Percentiles rank a stretch among this genome's conserved stretches.
Evolutionary conservation across 2,113 vertebrate genomes (phyloP).

Genomic region (Recurvirostra avosetta): DNA sequence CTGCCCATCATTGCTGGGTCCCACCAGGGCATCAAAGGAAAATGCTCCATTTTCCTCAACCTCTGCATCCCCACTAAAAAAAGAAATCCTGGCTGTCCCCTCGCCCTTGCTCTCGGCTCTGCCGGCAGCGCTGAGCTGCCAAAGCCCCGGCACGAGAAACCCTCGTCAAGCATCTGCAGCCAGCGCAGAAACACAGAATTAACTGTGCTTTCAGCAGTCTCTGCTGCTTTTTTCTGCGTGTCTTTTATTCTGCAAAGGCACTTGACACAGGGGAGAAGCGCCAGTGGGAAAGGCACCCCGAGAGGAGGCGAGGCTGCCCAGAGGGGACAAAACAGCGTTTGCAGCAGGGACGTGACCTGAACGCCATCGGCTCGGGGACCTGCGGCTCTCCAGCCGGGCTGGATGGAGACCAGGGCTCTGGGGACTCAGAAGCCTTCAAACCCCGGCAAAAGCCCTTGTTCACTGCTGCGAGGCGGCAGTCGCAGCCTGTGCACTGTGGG

Average conservation of each 20-base stretch:
- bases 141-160: not conserved
- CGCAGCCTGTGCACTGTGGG: rapidly evolving
- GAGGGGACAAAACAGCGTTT: rapidly evolving
- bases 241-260: not conserved
- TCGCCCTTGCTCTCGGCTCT: not conserved
- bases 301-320: not conserved
- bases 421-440: not conserved
- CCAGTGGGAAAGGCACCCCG: not conserved
- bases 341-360: not conserved
- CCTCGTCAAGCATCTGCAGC: slow-evolving; percentile 27
- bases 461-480: no score
- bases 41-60: not conserved
- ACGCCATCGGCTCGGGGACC: rapidly evolving
- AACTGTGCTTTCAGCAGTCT: not conserved
- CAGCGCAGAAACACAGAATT: not conserved
- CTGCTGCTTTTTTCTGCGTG: not conserved
- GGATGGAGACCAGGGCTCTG: not conserved
- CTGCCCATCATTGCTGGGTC: not conserved
- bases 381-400: not conserved
- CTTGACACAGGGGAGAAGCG: rapidly evolving
- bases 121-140: not conserved
- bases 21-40: not conserved
- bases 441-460: not conserved
- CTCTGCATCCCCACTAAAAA: not conserved
- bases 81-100: not conserved